Base-by-base conservation (phyloP, 30 jellyfish, hydroid and myxozoan genomes). In the Hydractinia echinata region DNA sequence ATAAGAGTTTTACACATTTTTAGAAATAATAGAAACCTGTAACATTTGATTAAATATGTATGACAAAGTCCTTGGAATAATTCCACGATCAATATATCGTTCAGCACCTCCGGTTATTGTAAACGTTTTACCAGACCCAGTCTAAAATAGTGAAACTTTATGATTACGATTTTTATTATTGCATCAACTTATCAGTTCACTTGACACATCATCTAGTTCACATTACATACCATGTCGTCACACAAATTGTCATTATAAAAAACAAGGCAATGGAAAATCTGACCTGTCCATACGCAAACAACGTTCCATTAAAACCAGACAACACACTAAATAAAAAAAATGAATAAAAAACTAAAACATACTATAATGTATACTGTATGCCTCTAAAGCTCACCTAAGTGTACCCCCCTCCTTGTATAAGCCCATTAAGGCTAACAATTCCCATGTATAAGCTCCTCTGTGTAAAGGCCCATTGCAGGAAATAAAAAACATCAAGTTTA, bases 101-200 rank as follows among this genome's bases (percentile, higher is more conserved):
- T 92, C 98, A 5, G 98, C 96, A 5, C 98, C 98, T 9, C 98
- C 98, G 11, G 98, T 92, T 1, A 92, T 92, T 18, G 98, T 92
- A 58, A 92, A 92, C 55, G 98, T 92, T 77, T 92, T 92, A 10
- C 98, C 98, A 61, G 98, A 92, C 5, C 98, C 98, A 0, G 98
- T 92, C 98, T 92, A 58, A 4, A 16, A 20, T 48, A 8, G 18
- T 1, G 52, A n/a, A 52, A 4, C 18, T 53, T 6, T 15, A 79
- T 6, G 20, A 51, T 4, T 14, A 51, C 14, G 5, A 9, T 67
- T 67, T 21, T 58, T 16, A 58, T 16, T 58, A 16, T 58, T 16
- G 19, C 44, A 2, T 30, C 44, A 30, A 30, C 44, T 0, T 30
- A 30, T 30, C 44, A 30, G 44, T 30, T 30, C 44, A n/a, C 2